These are phyloP conservation scores for Cotesia typhae DNA, from an alignment of 1,140 invertebrate genomes.

Conservation along the genomic window DNA sequence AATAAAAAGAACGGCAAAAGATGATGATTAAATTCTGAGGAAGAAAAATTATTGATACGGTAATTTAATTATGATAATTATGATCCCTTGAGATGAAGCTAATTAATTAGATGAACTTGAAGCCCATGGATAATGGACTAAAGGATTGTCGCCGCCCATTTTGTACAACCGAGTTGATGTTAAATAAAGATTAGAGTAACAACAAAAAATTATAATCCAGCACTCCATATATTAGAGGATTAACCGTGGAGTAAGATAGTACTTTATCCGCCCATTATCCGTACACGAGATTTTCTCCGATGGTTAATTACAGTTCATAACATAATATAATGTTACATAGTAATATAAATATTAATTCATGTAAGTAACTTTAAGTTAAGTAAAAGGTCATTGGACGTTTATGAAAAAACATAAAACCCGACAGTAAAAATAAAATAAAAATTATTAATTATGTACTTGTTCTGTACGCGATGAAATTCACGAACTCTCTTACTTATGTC, in stretches of 20 bases:
- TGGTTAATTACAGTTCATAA: not conserved
- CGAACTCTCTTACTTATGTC: not conserved
- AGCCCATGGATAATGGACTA: no score
- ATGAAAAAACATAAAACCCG: not conserved
- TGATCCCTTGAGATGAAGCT: no score
- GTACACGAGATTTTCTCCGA: not conserved
- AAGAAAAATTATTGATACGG: no score
- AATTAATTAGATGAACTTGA: no score
- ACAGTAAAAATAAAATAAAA: slow-evolving; percentile 5
- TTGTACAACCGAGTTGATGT: no score
- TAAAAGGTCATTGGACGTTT: slow-evolving; percentile 7
- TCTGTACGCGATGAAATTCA: not conserved
- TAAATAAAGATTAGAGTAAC: not conserved
- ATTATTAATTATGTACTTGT: no score
- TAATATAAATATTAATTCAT: no score
- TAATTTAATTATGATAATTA: no score
- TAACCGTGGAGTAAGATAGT: slow-evolving; percentile 6
- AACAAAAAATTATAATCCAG: not conserved
- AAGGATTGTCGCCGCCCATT: no score
- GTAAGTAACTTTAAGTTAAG: not conserved
- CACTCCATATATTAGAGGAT: not conserved
- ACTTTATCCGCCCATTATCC: slow-evolving; percentile 4
- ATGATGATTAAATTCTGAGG: no score
- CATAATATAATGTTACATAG: not conserved
- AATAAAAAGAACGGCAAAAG: no score